Evolutionary conservation across 2,888 invertebrate species (phyloP).

Genomic region (Stenurella melanura): DNA sequence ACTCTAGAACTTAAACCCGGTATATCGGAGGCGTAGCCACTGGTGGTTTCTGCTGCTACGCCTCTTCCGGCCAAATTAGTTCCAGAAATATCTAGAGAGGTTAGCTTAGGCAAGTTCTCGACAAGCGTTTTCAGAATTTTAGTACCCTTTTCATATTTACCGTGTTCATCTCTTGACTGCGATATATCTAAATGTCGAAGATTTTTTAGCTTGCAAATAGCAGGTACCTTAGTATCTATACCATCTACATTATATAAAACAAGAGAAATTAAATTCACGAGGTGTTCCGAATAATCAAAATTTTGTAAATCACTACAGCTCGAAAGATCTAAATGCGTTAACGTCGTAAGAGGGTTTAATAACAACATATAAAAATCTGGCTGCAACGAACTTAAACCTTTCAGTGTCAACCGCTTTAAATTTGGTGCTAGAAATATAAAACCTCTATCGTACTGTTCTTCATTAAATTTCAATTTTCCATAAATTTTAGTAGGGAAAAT

Average conservation of each 20-base stretch:
- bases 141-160: conserved; percentile 85
- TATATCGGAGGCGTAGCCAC: conserved; percentile 81
- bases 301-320: conserved; percentile 79
- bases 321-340: conserved; percentile 84
- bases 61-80: conserved; percentile 95
- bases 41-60: conserved; percentile 76
- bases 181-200: conserved; percentile 90
- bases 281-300: conserved; percentile 80
- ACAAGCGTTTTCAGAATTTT: conserved; percentile 83
- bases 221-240: conserved; percentile 78
- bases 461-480: conserved; percentile 58
- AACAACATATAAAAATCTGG: conserved; percentile 76
- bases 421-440: conserved; percentile 78
- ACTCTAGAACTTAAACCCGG: conserved; percentile 89
- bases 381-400: conserved; percentile 74
- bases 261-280: conserved; percentile 83
- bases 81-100: conserved; percentile 94
- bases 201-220: conserved; percentile 77
- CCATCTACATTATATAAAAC: conserved; percentile 88
- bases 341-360: conserved; percentile 76
- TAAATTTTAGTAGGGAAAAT: conserved; percentile 74
- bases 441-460: conserved; percentile 71
- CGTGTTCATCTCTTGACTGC: conserved; percentile 80
- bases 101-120: conserved; percentile 82
- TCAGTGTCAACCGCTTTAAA: conserved; percentile 77